A percentile compares a stretch with the other conserved stretches of the same genome.
Evolutionary conservation across 2,797 vertebrate species (phyloP).

Genomic region (Coccyzus lansbergi): DNA sequence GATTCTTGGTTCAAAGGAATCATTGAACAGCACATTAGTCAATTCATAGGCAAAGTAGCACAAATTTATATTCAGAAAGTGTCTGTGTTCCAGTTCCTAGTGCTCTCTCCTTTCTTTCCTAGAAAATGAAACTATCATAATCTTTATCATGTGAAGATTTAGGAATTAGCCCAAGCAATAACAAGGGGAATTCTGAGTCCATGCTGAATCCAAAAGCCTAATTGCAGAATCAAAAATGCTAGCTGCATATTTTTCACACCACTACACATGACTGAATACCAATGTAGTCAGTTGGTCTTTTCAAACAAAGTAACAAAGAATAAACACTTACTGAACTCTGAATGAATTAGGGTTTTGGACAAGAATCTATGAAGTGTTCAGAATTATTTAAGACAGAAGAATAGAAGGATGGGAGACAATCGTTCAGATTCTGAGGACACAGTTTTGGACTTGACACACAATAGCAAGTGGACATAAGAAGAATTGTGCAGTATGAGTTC

Average conservation of each 20-base stretch:
- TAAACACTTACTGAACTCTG: background rate
- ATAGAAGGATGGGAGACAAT: background rate
- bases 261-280: background rate
- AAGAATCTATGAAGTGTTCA: background rate
- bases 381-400: background rate
- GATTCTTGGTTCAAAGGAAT: background rate
- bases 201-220: background rate
- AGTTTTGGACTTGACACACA: background rate
- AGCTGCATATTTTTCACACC: background rate
- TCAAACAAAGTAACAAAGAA: slow-evolving; percentile 10
- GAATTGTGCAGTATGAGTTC: background rate
- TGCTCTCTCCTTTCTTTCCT: background rate
- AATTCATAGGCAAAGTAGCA: slow-evolving; percentile 2
- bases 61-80: background rate
- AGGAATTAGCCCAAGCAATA: background rate
- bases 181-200: background rate
- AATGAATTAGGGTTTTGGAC: background rate
- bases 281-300: background rate
- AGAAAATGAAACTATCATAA: background rate
- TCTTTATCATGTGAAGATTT: background rate
- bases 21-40: background rate
- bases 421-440: background rate
- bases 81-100: background rate
- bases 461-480: background rate
- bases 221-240: background rate